Conservation (phyloP, 2,888 invertebrate genomes). For the Melinaea marsaeus region DNA sequence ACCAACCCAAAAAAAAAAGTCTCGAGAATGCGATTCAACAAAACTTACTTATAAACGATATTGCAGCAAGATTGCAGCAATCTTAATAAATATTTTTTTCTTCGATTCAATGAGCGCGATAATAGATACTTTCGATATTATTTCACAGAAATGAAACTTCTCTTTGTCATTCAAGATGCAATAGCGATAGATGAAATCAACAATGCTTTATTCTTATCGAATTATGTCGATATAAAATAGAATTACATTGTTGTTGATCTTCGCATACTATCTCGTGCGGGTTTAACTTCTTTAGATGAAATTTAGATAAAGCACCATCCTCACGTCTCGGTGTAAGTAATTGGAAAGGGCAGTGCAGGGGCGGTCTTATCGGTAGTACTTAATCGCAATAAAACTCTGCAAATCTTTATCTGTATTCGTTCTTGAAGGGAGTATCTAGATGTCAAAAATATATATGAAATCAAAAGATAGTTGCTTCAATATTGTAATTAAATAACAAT, state of each 20-base stretch:
- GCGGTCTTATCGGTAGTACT: constrained; percentile 59
- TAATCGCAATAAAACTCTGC: constrained; percentile 72
- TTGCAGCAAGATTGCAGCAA: not conserved
- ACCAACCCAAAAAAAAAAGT: not conserved
- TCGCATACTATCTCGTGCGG: constrained; percentile 29
- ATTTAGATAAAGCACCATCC: constrained; percentile 63
- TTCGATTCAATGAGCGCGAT: constrained; percentile 14
- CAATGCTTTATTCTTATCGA: constrained; percentile 47
- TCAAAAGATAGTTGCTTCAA: constrained; percentile 10
- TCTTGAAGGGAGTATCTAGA: constrained; percentile 28
- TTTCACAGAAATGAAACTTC: constrained; percentile 15
- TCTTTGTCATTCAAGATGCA: constrained; percentile 24
- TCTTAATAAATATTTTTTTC: constrained; percentile 13
- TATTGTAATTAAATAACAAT: constrained; percentile 1
- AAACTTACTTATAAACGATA: not conserved
- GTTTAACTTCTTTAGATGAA: constrained; percentile 58
- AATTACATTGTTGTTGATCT: constrained; percentile 41
- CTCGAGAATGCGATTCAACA: not conserved
- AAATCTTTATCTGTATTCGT: constrained; percentile 45
- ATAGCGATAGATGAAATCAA: constrained; percentile 39
- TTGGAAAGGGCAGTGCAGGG: constrained; percentile 61
- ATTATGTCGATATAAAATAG: constrained; percentile 54
- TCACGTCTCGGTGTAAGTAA: constrained; percentile 63
- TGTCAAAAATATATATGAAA: constrained; percentile 18
- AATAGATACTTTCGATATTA: constrained; percentile 21